These are phyloP conservation scores for Seriola quinqueradiata DNA, from an alignment of 2,113 vertebrate species.

Conservation along the genomic window DNA sequence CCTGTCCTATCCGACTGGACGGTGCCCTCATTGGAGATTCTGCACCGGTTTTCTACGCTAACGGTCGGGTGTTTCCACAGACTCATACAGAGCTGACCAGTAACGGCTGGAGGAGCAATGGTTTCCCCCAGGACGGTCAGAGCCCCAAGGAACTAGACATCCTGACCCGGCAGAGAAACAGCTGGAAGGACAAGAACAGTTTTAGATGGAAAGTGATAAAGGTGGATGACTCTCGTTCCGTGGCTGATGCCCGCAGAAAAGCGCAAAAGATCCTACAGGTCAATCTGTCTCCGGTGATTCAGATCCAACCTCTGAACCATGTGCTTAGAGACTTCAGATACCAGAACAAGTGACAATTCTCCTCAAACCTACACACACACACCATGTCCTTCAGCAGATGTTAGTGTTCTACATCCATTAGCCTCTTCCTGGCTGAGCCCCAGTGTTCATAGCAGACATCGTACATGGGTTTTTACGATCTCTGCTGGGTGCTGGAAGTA, in stretches of 20 bases:
- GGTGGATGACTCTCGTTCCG: conserved; percentile 76
- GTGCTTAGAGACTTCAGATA: conserved; percentile 74
- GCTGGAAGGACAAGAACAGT: conserved; percentile 69
- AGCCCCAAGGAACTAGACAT: conserved; percentile 45
- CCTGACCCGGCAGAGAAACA: conserved; percentile 39
- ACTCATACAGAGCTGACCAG: conserved; percentile 75
- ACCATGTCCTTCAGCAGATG: conserved; percentile 41
- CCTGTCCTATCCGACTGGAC: conserved; percentile 73
- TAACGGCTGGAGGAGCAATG: conserved; percentile 73
- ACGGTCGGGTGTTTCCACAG: conserved; percentile 69
- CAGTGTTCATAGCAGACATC: conserved; percentile 43
- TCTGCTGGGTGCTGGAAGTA: conserved; percentile 13
- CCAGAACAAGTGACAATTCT: conserved; percentile 62
- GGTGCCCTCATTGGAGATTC: conserved; percentile 80
- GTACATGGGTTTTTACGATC: conserved; percentile 18
- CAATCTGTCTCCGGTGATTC: conserved; percentile 77
- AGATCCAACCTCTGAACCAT: conserved; percentile 77
- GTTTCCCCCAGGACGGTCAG: conserved; percentile 46
- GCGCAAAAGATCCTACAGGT: conserved; percentile 80
- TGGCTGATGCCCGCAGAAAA: conserved; percentile 75
- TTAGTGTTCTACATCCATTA: conserved; percentile 55
- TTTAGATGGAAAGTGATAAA: conserved; percentile 74
- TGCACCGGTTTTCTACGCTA: conserved; percentile 71
- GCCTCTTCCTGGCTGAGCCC: conserved; percentile 30
- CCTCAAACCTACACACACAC: neutral